Evolutionary conservation across 2,797 vertebrate genomes (phyloP), one percentile per base, ranked within the genome.

Genomic region (Linurgus olivaceus): DNA sequence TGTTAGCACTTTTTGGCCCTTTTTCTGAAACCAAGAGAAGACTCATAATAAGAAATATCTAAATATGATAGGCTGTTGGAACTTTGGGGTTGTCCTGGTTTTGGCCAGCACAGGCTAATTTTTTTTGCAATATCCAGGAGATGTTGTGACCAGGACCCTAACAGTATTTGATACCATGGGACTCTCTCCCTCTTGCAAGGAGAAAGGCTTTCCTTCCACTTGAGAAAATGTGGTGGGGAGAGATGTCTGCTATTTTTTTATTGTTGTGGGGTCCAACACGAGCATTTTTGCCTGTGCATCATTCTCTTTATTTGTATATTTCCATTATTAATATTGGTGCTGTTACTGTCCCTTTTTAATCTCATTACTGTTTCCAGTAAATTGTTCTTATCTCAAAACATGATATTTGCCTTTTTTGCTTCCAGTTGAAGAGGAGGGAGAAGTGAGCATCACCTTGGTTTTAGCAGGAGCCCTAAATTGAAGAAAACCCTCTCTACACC

Each of bases 131-230:
- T 44, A 76, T 28, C 29, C 10, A 17, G 35, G 35, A 26, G 7
- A 1, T 21, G 8, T 6, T 45, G 17, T 47, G 21, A 33, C 35
- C 17, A 50, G 55, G 42, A 50, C 17, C 6, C 4, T 21, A 29
- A 13, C 2, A 28, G 8, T 37, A 9, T 55, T 68, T n/a, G 16
- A 29, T 48, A 44, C 7, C 5, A 7, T 26, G 3, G 10, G 35
- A 37, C 4, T n/a, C 7, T 28, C 18, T 54, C 26, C 17, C 0
- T 0, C 19, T 50, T 44, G 4, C 7, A n/a, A 44, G 31, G 23
- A 48, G 31, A 62, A 50, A 4, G 9, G 8, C 6, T 24, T 88
- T 55, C 26, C 24, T 21, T 44, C 8, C 28, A 25, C 13, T 29
- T 15, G 8, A 26, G 19, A 62, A 82, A 55, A 37, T 10, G 3